A percentile compares a stretch with the other conserved stretches of the same genome.
Evolutionary conservation across 2,797 vertebrate genomes (phyloP).

Genomic region (Hoplostethus mediterraneus): DNA sequence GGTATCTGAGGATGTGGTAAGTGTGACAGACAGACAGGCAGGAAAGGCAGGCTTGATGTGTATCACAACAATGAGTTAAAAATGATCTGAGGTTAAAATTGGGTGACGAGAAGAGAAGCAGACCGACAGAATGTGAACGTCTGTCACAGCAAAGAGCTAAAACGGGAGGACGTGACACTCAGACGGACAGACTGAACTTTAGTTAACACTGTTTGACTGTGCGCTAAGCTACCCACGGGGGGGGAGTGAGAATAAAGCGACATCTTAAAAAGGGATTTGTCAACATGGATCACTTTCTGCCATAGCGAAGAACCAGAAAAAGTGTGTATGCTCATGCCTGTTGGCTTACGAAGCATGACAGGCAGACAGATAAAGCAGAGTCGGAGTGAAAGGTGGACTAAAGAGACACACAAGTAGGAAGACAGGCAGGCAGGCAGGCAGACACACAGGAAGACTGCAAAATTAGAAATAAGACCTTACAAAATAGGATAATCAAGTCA

Average conservation of each 20-base stretch:
- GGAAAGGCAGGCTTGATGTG: conserved; percentile 10
- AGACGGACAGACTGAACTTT: conserved; percentile 33
- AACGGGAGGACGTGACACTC: conserved; percentile 30
- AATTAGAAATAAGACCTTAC: neutral
- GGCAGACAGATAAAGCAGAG: neutral
- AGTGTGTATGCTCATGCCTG: no score
- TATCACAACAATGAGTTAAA: conserved; percentile 3
- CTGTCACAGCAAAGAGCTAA: conserved; percentile 51
- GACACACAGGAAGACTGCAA: neutral
- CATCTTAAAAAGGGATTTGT: conserved; percentile 42
- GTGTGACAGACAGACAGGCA: neutral
- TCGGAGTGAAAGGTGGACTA: no score
- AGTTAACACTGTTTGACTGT: conserved; percentile 31
- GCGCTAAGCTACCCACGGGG: conserved; percentile 11
- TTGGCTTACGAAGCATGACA: neutral
- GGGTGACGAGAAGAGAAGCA: conserved; percentile 23
- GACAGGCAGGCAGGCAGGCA: neutral
- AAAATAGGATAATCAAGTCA: neutral
- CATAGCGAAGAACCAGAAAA: neutral
- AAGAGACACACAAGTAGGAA: no score
- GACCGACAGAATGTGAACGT: conserved; percentile 33
- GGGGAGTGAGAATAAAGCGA: conserved; percentile 26
- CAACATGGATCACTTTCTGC: conserved; percentile 34
- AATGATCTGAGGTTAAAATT: conserved; percentile 11
- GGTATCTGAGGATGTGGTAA: neutral